Percentiles rank a stretch among this genome's conserved stretches.
Conservation (phyloP, 30 jellyfish, hydroid and myxozoan genomes). For the Nemopilema nomurai region DNA sequence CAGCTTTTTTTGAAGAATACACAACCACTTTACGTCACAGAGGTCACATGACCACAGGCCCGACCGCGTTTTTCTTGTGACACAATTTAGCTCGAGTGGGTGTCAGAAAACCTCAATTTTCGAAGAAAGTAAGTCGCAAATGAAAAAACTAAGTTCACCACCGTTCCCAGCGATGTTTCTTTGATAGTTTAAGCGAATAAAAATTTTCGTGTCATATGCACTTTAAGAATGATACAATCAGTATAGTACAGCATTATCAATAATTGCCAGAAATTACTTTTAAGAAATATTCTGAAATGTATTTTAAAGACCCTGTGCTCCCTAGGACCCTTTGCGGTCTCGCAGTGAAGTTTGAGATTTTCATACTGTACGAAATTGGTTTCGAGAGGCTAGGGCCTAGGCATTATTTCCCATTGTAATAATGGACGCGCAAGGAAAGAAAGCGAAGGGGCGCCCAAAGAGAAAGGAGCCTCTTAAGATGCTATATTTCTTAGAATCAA, state of each 20-base stretch:
- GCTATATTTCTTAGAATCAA: too few relatives aligned
- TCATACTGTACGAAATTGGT: too few relatives aligned
- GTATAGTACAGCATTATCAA: background rate
- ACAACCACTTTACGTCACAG: background rate
- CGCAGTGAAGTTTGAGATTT: too few relatives aligned
- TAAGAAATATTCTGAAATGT: too few relatives aligned
- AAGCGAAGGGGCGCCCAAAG: too few relatives aligned
- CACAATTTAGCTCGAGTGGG: background rate
- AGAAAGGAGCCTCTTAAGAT: too few relatives aligned
- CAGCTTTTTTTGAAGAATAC: background rate
- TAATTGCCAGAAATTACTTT: too few relatives aligned
- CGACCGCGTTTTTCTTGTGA: background rate
- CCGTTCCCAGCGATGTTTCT: background rate
- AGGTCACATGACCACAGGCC: background rate
- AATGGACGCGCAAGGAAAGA: too few relatives aligned
- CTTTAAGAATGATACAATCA: background rate
- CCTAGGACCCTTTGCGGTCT: too few relatives aligned
- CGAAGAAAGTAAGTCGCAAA: background rate
- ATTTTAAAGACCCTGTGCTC: too few relatives aligned
- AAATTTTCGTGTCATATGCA: background rate
- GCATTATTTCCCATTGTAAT: too few relatives aligned
- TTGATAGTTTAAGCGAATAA: background rate
- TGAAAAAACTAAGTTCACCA: background rate
- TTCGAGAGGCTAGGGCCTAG: too few relatives aligned
- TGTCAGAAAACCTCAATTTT: background rate